Evolutionary conservation across 2,797 vertebrate species (phyloP), one percentile per base, ranked within the genome.

Genomic region (Pseudochirops corinnae): DNA sequence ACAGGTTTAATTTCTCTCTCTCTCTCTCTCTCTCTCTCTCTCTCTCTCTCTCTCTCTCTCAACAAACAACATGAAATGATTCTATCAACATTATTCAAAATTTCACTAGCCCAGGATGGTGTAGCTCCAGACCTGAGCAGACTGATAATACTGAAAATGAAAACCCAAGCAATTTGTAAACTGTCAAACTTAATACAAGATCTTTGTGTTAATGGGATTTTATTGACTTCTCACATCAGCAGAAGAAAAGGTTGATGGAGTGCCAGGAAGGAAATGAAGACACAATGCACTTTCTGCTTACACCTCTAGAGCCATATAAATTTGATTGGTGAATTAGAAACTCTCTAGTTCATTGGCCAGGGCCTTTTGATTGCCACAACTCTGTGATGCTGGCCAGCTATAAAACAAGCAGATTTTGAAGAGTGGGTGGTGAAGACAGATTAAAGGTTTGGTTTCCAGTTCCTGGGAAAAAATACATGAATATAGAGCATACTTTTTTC

Each of bases 131-230:
- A 95, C 95, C 50, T 90, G 91, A 82, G 95, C 92, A 95, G 94
- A 92, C 97, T 96, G 39, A 94, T 95, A 95, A 95, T 93, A 95
- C 91, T 97, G 98, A 95, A 98, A 97, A 98, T 95, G 97, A 96
- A 97, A 98, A 95, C 96, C 67, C 90, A 29, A 82, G 96, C 93
- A 96, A 97, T 98, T 97, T 98, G 97, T 98, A 97, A 98, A 97
- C 98, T 98, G 98, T 97, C 98, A 96, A 94, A 93, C 92, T 96
- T 97, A 96, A 98, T 96, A 96, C 96, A 94, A 92, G 96, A 96
- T 97, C 96, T 96, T 94, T 92, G 97, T 96, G 96, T 97, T 98
- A 97, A 98, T 97, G 98, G 98, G 98, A 93, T 97, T 96, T 97
- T 97, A 97, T 96, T 97, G 98, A 97, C 97, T 98, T 98, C 93